These are phyloP conservation scores for Circaetus cinerascens DNA, from an alignment of 2,113 vertebrate genomes.

Conservation along the genomic window DNA sequence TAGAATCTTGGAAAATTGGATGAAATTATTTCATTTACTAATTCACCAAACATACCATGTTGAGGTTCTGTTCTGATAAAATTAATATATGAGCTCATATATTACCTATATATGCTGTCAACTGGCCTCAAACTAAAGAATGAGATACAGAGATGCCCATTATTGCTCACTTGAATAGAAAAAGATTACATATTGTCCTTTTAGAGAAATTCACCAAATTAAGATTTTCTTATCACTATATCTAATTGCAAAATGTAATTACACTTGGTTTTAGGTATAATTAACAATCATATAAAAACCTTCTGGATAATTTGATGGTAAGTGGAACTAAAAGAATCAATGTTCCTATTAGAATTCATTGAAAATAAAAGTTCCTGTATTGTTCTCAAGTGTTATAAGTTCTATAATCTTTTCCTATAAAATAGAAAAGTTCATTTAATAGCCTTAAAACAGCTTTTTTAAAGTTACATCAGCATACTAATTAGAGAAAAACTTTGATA, in stretches of 20 bases:
- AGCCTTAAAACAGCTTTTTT: neutral
- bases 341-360: neutral
- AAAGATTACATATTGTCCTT: neutral
- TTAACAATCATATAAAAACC: neutral
- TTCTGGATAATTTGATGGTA: neutral
- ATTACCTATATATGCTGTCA: neutral
- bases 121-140: neutral
- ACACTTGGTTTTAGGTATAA: neutral
- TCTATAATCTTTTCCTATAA: neutral
- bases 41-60: neutral
- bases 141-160: neutral
- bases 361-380: neutral
- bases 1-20: neutral
- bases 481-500: neutral
- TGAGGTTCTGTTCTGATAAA: neutral
- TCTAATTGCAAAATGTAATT: constrained; percentile 35
- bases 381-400: neutral
- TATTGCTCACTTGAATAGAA: neutral
- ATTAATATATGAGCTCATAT: neutral
- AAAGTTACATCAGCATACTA: neutral
- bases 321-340: neutral
- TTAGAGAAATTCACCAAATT: neutral
- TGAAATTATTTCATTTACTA: neutral
- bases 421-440: neutral
- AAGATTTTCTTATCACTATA: neutral